These are phyloP conservation scores for Sylvicapra grimmia DNA, from an alignment of 2,113 vertebrate species.

Conservation along the genomic window DNA sequence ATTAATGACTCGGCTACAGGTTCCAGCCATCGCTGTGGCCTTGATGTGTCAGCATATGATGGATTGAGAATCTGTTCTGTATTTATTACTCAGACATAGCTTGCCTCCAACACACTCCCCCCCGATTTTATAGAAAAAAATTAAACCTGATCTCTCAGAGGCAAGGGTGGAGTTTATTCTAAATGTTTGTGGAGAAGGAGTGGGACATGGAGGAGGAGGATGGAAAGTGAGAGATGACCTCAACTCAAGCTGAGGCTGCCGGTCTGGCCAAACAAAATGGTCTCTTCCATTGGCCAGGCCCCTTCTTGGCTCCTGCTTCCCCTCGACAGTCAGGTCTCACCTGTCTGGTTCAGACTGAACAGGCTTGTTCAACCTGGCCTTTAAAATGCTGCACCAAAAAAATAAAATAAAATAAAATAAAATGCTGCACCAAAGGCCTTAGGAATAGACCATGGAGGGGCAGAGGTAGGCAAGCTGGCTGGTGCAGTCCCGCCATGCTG, in stretches of 20 bases:
- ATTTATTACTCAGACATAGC: not conserved
- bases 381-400: not conserved
- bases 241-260: not conserved
- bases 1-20: not conserved
- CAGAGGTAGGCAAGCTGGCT: not conserved
- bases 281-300: not conserved
- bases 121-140: not conserved
- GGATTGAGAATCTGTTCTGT: not conserved
- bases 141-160: not conserved
- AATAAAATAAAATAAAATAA: no score
- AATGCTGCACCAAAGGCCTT: not conserved
- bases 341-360: not conserved
- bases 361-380: not conserved
- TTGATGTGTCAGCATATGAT: not conserved
- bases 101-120: not conserved
- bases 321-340: not conserved
- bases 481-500: fast-evolving
- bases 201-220: not conserved
- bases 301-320: not conserved
- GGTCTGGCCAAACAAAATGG: fast-evolving
- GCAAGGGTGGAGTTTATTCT: not conserved
- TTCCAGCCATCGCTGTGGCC: not conserved
- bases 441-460: not conserved
- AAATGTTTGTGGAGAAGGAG: not conserved
- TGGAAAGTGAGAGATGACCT: not conserved